phyloP scores from a whole-genome alignment of 2,113 vertebrate species.

The Symphodus melops region DNA sequence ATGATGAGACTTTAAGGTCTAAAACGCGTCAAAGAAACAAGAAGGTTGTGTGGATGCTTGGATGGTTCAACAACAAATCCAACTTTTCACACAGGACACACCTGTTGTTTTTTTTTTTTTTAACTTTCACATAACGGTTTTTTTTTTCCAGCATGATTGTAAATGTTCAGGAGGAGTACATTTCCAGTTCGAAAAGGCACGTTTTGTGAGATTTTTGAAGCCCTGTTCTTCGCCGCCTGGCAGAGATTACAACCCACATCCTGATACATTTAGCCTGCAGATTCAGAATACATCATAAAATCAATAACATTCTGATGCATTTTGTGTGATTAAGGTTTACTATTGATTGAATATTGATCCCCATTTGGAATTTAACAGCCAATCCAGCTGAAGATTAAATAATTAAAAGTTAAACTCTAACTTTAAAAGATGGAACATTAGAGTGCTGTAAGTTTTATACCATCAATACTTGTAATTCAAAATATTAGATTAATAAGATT shows the following conservation, averaged over 20 bases:
- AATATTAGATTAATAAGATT: background rate
- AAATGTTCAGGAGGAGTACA: too few species aligned
- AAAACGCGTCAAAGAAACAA: background rate
- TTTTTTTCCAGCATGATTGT: too few species aligned
- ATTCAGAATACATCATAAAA: background rate
- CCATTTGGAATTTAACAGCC: background rate
- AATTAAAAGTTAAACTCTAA: background rate
- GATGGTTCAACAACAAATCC: too few species aligned
- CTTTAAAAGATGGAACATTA: background rate
- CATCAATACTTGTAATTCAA: background rate
- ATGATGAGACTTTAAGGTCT: background rate
- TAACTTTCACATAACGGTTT: too few species aligned
- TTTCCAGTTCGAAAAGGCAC: too few species aligned
- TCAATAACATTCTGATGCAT: background rate
- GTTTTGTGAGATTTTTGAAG: background rate
- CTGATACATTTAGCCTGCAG: background rate
- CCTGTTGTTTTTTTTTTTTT: background rate
- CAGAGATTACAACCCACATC: background rate
- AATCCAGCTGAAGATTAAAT: background rate
- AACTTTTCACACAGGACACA: background rate
- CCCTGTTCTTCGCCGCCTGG: background rate
- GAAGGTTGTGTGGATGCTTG: background rate
- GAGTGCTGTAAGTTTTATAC: background rate
- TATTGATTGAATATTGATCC: background rate
- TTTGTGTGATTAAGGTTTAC: background rate